Conservation (phyloP, 2,113 vertebrate genomes). For the Taurulus bubalis region DNA sequence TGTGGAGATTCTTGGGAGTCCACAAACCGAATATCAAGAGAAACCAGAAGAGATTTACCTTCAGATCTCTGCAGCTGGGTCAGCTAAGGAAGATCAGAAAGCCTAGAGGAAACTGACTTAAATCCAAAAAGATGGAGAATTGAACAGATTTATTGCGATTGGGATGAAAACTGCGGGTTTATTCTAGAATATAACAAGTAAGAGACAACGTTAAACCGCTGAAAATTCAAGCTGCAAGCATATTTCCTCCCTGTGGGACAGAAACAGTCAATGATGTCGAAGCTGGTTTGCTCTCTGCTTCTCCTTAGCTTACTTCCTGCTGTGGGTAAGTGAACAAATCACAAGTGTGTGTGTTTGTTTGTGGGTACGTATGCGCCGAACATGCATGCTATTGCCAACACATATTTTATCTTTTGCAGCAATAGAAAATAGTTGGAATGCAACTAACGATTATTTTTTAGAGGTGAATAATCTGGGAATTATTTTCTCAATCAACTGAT, state of each 20-base stretch:
- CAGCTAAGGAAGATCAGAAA: not conserved
- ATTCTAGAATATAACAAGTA: not conserved
- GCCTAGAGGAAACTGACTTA: not conserved
- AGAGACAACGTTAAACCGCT: not conserved
- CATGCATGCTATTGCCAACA: not conserved
- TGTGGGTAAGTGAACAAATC: conserved; percentile 68
- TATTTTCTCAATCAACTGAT: not conserved
- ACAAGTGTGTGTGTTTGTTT: not conserved
- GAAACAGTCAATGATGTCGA: conserved; percentile 53
- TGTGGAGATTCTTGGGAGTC: conserved; percentile 56
- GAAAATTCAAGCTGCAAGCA: not conserved
- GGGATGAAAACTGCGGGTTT: not conserved
- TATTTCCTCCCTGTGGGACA: not conserved
- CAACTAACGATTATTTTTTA: not conserved
- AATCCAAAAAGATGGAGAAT: not conserved
- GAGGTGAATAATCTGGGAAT: not conserved
- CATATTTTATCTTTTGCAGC: not conserved
- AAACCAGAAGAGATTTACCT: conserved; percentile 12
- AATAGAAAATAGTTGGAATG: not conserved
- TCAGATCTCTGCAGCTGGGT: conserved; percentile 34
- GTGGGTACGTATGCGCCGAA: not conserved
- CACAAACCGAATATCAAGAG: conserved; percentile 34
- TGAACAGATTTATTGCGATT: not conserved
- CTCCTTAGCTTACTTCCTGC: conserved; percentile 65
- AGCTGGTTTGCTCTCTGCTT: conserved; percentile 47